Conservation (phyloP, 2,888 invertebrate species). For the Maniola hyperantus region DNA sequence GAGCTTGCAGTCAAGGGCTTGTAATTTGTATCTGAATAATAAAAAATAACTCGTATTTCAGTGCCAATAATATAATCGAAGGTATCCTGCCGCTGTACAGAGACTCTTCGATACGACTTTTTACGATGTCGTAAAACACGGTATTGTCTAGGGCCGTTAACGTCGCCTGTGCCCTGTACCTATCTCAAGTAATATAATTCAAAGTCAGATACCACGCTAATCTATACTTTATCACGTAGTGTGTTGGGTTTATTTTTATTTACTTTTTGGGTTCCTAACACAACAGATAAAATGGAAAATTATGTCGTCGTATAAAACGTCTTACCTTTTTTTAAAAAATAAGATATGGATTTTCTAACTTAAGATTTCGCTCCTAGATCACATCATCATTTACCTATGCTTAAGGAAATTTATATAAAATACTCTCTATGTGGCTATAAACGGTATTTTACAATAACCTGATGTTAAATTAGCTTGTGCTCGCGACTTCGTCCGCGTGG, state of each 20-base stretch:
- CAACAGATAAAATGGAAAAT: constrained; percentile 22
- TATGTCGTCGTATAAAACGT: constrained; percentile 1
- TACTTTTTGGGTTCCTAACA: constrained; percentile 10
- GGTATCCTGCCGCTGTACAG: constrained; percentile 22
- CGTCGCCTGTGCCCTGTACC: constrained; percentile 39
- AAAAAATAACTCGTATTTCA: too few relatives aligned
- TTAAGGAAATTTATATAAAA: not conserved
- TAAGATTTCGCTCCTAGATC: not conserved
- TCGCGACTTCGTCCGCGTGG: too few relatives aligned
- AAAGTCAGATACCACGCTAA: constrained; percentile 8
- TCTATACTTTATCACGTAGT: constrained; percentile 2
- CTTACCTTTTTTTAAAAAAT: not conserved
- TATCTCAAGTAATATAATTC: constrained; percentile 33
- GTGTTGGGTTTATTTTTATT: constrained; percentile 13
- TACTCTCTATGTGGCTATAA: not conserved
- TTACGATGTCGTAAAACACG: constrained; percentile 42
- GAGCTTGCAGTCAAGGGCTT: too few relatives aligned
- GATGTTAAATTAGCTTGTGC: too few relatives aligned
- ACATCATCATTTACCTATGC: not conserved
- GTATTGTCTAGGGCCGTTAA: constrained; percentile 44
- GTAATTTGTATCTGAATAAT: too few relatives aligned
- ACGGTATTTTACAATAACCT: too few relatives aligned
- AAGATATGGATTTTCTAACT: not conserved
- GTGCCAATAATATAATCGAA: constrained; percentile 9
- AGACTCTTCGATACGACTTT: constrained; percentile 39